Base-by-base conservation (phyloP, 2,797 vertebrate species). In the Clarias pachynema region DNA sequence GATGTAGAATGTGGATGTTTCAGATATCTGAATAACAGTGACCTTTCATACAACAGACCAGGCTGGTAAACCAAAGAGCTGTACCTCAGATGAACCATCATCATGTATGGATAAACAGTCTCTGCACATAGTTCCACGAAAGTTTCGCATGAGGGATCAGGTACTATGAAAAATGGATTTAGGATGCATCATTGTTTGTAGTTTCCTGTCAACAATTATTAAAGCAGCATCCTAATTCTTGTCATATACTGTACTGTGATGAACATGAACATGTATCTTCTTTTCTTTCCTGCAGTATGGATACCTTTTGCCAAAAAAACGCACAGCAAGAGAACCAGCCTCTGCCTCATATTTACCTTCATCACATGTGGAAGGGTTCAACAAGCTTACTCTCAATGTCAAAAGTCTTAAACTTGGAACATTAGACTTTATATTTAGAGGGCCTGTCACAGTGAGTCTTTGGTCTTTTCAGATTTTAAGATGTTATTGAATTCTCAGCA, bases 71-170 rank as follows among this genome's bases (percentile, higher is more conserved):
- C 93, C 93, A 90, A 92, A 93, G n/a, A 91, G 94, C 73, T 94
- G 93, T 86, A 91, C 94, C 93, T 69, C 26, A 12, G 69, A 84
- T 5, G 93, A 89, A 91, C 91, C 85, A 87, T 91, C 83, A 92
- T 91, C 9, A 37, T 44, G 89, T 93, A 87, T 89, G 91, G 92
- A 95, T 53, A 84, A 88, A 86, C 93, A 94, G 83, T 85, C 92
- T 86, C 90, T 91, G n/a, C 65, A 93, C 83, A 89, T 86, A 49
- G 86, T 94, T 86, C 93, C 94, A 85, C 94, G 95, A 89, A 96
- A 95, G 93, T 93, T 94, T 92, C 95, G 93, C 93, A 97, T 97
- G 96, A 96, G 95, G 93, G 94, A 97, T 89, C 92, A 96, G 96
- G 96, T 97, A 95, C 87, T 73, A 49, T 5, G 10, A 24, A 20